phyloP scores from a whole-genome alignment of 2,113 vertebrate species.

The Motacilla alba region DNA sequence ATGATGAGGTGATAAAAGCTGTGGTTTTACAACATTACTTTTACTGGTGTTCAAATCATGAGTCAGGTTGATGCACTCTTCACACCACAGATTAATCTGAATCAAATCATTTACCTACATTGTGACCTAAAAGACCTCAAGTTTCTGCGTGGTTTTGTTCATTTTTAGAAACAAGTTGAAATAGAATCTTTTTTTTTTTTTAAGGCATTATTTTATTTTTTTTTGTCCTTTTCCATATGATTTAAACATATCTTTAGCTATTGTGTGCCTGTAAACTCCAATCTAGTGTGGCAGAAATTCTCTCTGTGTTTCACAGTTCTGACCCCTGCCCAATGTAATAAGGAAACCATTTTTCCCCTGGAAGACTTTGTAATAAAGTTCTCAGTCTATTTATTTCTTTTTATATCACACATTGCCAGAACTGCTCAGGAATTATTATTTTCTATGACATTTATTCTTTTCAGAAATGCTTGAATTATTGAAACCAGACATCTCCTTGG shows the following conservation, averaged over 20 bases:
- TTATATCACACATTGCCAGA: neutral
- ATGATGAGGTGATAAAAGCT: neutral
- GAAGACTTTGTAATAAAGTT: neutral
- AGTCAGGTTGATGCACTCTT: neutral
- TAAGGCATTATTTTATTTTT: neutral
- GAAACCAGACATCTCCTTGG: neutral
- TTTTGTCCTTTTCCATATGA: neutral
- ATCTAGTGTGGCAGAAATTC: neutral
- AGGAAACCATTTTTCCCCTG: neutral
- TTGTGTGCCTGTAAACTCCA: neutral
- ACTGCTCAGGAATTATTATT: neutral
- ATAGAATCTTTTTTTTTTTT: neutral
- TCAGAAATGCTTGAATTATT: neutral
- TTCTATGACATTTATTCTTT: neutral
- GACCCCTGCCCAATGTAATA: neutral
- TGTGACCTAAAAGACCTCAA: neutral
- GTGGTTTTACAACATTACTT: neutral
- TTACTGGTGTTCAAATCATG: neutral
- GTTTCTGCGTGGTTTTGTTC: neutral
- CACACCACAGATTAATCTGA: neutral
- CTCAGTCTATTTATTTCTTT: neutral
- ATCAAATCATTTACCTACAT: neutral
- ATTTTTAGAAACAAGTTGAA: neutral
- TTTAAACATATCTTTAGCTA: neutral
- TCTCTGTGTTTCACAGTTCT: neutral